Evolutionary conservation across 2,113 vertebrate species (phyloP).

Genomic region (Prietella phreatophila): DNA sequence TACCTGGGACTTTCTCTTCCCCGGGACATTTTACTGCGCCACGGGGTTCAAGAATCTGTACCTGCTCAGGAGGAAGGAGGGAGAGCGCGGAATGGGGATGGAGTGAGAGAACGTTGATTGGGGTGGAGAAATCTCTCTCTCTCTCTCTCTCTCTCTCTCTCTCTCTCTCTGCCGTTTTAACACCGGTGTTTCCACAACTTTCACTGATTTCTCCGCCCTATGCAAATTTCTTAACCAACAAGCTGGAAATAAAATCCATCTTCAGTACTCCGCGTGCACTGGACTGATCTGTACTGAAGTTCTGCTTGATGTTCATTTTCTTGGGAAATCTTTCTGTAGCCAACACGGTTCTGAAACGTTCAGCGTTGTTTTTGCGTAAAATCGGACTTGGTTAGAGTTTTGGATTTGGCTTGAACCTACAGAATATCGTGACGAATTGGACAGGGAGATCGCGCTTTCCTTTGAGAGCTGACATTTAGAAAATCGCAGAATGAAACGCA

Average conservation of each 20-base stretch:
- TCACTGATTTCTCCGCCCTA: background rate
- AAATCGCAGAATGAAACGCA: background rate
- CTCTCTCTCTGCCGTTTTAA: background rate
- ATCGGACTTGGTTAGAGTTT: background rate
- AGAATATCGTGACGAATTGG: background rate
- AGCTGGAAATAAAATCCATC: background rate
- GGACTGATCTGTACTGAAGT: background rate
- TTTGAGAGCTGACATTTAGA: background rate
- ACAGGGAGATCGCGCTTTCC: background rate
- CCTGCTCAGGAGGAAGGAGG: conserved; percentile 31
- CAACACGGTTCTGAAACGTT: background rate
- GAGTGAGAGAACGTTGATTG: conserved; percentile 43
- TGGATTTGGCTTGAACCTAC: background rate
- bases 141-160: conserved; percentile 36
- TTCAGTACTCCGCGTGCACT: background rate
- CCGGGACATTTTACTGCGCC: conserved; percentile 32
- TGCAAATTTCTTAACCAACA: background rate
- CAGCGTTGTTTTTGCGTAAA: background rate
- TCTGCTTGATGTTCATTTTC: background rate
- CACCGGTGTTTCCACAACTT: background rate
- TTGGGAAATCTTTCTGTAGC: background rate
- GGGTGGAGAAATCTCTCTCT: conserved; percentile 57
- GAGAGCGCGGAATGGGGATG: conserved; percentile 24
- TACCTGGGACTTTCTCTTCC: conserved; percentile 19
- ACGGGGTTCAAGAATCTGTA: background rate